Conservation (phyloP, 2,888 invertebrate genomes). For the Ornithoptera alexandrae region DNA sequence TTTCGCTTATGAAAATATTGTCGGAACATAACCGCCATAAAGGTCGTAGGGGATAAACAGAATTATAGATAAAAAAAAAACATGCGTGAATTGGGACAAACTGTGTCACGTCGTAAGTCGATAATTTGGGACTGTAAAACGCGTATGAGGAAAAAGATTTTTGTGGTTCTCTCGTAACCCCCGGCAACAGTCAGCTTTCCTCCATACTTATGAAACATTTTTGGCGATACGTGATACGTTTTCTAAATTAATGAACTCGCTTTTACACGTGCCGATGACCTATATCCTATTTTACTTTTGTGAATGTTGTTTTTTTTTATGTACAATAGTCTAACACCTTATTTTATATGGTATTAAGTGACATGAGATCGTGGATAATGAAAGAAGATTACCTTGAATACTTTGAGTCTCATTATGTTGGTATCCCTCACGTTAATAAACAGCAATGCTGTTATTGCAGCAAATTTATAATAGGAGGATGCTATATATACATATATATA, state of each 20-base stretch:
- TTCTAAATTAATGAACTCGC: slow-evolving; percentile 7
- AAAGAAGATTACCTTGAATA: no score
- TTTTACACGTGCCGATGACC: background rate
- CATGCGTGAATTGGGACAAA: slow-evolving; percentile 16
- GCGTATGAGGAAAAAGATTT: slow-evolving; percentile 25
- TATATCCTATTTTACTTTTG: background rate
- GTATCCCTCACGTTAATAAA: no score
- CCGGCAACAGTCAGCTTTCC: slow-evolving; percentile 12
- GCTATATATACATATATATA: no score
- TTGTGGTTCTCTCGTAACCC: slow-evolving; percentile 4
- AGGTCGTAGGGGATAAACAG: background rate
- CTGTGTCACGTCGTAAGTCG: slow-evolving; percentile 24
- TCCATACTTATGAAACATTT: slow-evolving; percentile 18
- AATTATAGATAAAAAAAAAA: slow-evolving; percentile 14
- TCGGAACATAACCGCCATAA: background rate
- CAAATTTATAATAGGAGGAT: no score
- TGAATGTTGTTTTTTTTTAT: background rate
- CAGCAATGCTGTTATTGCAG: no score
- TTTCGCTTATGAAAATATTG: slow-evolving; percentile 7
- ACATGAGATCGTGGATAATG: no score
- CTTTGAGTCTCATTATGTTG: no score
- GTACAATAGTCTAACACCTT: background rate
- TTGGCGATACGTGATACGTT: slow-evolving; percentile 25
- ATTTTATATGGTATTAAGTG: no score
- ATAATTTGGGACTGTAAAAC: slow-evolving; percentile 25